A percentile compares a stretch with the other conserved stretches of the same genome.
Conservation (phyloP, 2,888 invertebrate species). For the Clusia tigrina region DNA sequence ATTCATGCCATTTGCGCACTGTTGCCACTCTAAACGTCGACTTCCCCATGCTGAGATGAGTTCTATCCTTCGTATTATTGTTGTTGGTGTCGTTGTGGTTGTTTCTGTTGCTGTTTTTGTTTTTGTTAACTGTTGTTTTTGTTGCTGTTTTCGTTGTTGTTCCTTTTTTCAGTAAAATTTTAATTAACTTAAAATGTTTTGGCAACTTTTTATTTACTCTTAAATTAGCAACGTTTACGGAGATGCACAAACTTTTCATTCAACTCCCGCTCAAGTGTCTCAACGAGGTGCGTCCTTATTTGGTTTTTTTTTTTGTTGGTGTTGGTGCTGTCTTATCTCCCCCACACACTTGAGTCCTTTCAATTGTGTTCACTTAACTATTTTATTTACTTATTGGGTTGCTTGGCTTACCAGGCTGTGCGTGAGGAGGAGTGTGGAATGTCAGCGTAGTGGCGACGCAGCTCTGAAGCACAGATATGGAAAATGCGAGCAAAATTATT, state of each 20-base stretch:
- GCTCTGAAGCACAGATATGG: not conserved
- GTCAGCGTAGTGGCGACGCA: too few species aligned
- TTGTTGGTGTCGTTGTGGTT: too few species aligned
- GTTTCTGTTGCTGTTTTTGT: too few species aligned
- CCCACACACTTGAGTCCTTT: not conserved
- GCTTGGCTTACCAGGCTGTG: too few species aligned
- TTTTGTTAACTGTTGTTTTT: not conserved
- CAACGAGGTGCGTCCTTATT: not conserved
- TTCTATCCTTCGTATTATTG: too few species aligned
- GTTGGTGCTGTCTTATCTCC: not conserved
- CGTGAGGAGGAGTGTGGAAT: too few species aligned
- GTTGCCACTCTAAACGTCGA: too few species aligned
- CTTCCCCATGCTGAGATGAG: too few species aligned
- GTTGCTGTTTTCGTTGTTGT: not conserved
- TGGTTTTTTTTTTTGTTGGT: not conserved
- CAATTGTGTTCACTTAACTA: too few species aligned
- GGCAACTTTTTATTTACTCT: slow-evolving; percentile 6
- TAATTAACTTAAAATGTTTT: slow-evolving; percentile 8
- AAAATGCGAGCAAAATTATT: not conserved
- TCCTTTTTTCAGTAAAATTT: not conserved
- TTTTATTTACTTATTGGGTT: too few species aligned
- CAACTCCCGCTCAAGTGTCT: not conserved
- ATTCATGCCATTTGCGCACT: too few species aligned
- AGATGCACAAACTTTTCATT: not conserved
- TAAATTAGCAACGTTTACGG: not conserved